Evolutionary conservation across 2,888 invertebrate species (phyloP), one percentile per base, ranked within the genome.

Genomic region (Cosmopolites sordidus): DNA sequence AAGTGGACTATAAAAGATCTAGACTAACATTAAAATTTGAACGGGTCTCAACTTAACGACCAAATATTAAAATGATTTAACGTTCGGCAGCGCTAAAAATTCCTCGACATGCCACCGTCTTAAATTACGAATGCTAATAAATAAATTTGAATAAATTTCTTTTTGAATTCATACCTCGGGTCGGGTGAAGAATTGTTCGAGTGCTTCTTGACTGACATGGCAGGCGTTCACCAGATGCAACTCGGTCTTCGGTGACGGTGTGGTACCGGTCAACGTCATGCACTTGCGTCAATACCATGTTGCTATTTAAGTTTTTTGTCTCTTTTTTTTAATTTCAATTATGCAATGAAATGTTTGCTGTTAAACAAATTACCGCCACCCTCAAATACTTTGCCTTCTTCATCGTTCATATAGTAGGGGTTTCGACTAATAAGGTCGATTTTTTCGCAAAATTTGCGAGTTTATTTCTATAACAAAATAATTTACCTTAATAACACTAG

Each of bases 221-320:
- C 3, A 3, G n/a, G 11, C 12, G 33, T 33, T 12, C 33, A 12
- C 33, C 33, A 33, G 33, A 33, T 65, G 63, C 66, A 65, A 64
- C 64, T 62, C 58, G 56, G 59, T 50, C 8, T 22, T 22, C 22
- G 22, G 22, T 8, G 22, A 22, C 8, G 22, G 22, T 22, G 8
- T 8, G 22, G 22, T 22, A 22, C 22, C 22, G 22, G 22, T 22
- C 22, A 22, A 8, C 22, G 4, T 22, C 22, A 8, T 3, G 22
- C 22, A 22, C 8, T 8, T 8, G 8, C 22, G 22, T 22, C 22
- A 8, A 22, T 22, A 5, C 22, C 22, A 8, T 22, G 8, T 22
- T 5, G 22, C 3, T 22, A 22, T 22, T 22, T 22, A 22, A n/a
- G n/a, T n/a, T n/a, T n/a, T n/a, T n/a, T n/a, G n/a, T n/a, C n/a